Conservation (phyloP, 2,797 vertebrate species). For the Gymnothorax javanicus region DNA sequence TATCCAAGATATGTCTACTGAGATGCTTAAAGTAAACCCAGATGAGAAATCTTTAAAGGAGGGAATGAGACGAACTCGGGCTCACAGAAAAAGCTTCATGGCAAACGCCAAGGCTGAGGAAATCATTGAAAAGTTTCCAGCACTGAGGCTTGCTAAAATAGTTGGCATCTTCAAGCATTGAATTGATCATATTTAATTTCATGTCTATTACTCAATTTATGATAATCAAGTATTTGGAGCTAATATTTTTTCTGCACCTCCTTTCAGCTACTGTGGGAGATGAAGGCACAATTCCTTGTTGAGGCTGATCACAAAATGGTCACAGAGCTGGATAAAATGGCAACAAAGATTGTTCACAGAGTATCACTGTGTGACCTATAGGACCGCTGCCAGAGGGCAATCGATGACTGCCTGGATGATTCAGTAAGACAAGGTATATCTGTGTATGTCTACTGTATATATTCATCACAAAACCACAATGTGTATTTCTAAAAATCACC, state of each 20-base stretch:
- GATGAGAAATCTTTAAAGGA: conserved; percentile 19
- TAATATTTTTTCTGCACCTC: conserved; percentile 12
- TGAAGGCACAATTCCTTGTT: too few species aligned
- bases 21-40: conserved; percentile 18
- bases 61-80: conserved; percentile 10
- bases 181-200: conserved; percentile 15
- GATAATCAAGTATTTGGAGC: conserved; percentile 27
- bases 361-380: too few species aligned
- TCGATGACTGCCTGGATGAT: too few species aligned
- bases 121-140: conserved; percentile 17
- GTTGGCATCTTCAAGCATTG: too few species aligned
- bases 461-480: too few species aligned
- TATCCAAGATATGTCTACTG: conserved; percentile 3
- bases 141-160: conserved; percentile 1
- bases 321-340: too few species aligned
- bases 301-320: too few species aligned
- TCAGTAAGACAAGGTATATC: too few species aligned
- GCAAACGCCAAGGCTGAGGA: conserved; percentile 24
- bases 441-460: too few species aligned
- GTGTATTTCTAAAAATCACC: too few species aligned
- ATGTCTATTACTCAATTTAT: conserved; percentile 14
- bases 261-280: background rate
- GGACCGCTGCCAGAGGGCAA: too few species aligned
- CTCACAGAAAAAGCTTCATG: background rate
- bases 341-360: too few species aligned